Base-by-base conservation (phyloP, 2,113 vertebrate species). In the Otocyon megalotis region DNA sequence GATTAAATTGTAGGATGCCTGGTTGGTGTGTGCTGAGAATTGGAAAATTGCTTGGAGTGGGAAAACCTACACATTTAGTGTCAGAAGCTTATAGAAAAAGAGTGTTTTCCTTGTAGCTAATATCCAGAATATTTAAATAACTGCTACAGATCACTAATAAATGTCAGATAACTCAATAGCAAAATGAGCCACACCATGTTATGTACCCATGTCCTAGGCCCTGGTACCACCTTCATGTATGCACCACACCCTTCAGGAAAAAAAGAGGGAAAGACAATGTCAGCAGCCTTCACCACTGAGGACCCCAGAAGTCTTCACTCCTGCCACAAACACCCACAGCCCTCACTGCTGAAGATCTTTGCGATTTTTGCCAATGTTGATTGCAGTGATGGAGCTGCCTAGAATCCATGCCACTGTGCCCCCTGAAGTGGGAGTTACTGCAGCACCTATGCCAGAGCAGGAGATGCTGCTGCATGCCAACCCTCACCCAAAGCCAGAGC, bases 101-200 rank as follows among this genome's bases (percentile, higher is more conserved):
- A 60, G 2, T 62, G 12, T 53, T 79, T 65, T 65, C n/a, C 15
- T 79, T 65, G 65, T 35, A 90, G 32, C 22, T 65, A 48, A 79
- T 79, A 79, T 53, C 43, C 74, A 90, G 10, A 90, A 90, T 79
- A 90, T 54, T 79, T 79, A 53, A 65, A 79, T 32, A 90, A 79
- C 32, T 79, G 15, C 22, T 90, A 53, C 12, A 32, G 19, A 76
- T 48, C 54, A 76, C 35, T 74, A 48, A 60, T 54, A 79, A 79
- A 84, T 53, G 1, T 53, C 30, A 76, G 69, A 22, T 74, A 60
- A 88, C 15, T 56, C 65, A 87, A 56, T 32, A 76, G 35, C 60
- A 60, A 60, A 60, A 32, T 88, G 17, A 60, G 69, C 35, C 16
- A 88, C 11, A 60, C 17, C 35, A 16, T 43, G 37, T 48, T 48